Evolutionary conservation across 1,140 invertebrate genomes (phyloP), one percentile per base, ranked within the genome.

Genomic region (Penaeus vannamei): DNA sequence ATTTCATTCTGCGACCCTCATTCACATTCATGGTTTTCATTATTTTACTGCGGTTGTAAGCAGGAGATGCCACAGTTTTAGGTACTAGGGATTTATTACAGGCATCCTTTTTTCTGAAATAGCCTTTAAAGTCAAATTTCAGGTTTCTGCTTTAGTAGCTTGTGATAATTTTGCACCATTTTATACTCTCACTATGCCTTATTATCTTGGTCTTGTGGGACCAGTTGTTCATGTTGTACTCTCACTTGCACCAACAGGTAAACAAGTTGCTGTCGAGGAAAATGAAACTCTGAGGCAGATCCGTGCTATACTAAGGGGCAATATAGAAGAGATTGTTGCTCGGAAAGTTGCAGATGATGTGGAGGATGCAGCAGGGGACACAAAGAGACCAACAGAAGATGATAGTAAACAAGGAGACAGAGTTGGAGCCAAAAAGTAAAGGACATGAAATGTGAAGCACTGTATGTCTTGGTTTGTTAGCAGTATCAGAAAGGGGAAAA

Each of bases 311-410:
- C 82, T 84, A n/a, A 32, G 61, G 12, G 60, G 82, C 17, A 64
- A 84, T 29, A 64, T 84, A 26, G 59, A 84, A 32, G 82, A 61
- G 14, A 29, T 84, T 62, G 61, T 61, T 84, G 59, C 59, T 84
- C 59, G 61, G 17, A 84, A 84, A 64, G 82, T 84, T 66, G 82
- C 82, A 64, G 82, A 84, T 29, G 82, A 84, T 36, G 82, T 84
- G 26, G 82, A 84, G 61, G 82, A 84, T 66, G 82, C 82, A 17
- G 82, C 82, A 19, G n/a, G 66, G 60, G 82, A 84, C 61, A 84
- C 82, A 22, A 84, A 64, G 61, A 53, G 53, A 53, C 53, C 53
- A 53, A 53, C 53, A 53, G 53, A 53, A 1, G 53, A 53, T 53
- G 53, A 53, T 17, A 53, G 53, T 53, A 53, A 53, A 53, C 53